Evolutionary conservation across 92 coral and sea anemone species (phyloP), one percentile per base, ranked within the genome.

Genomic region (Bergia puertoricense): DNA sequence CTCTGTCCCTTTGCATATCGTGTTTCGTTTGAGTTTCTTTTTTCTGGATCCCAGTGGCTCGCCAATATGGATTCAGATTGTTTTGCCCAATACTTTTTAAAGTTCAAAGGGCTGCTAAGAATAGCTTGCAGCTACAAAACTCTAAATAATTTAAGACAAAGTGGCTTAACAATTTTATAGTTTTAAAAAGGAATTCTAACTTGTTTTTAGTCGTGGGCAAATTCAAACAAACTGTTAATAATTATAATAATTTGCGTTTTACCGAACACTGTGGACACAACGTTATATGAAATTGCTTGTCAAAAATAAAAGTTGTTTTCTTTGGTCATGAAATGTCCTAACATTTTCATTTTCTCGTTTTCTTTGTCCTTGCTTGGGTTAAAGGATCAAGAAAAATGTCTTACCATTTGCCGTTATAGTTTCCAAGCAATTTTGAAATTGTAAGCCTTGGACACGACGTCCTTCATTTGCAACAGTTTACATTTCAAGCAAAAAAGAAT

Each of bases 121-220:
- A 14, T 51, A 84, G 30, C 87, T 84, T 48, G 9, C 23, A 54
- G 46, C 48, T 72, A 46, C 51, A n/a, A 75, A 15, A 30, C 56
- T 45, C 11, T 84, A 72, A 84, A 71, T 84, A 18, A 71, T 69
- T 84, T 72, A 71, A 46, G 46, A 71, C 79, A 84, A 84, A 84
- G 87, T 84, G 56, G 67, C 78, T 84, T 43, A 84, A 84, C 79
- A 84, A 22, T 72, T 84, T 46, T 84, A 46, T 48, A 18, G 37
- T 54, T 80, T 57, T 80, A 80, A 57, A 80, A 80, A 37, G 82
- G 48, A 38, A 54, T 42, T 57, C 85, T 80, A 44, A 84, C 56
- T 69, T 84, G 42, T 69, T n/a, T 23, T 74, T 39, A 36, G 36
- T 66, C 42, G 68, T 67, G 68, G 62, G 23, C 65, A 72, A 69